These are phyloP conservation scores for Loris lydekkerianus DNA, from an alignment of 2,797 vertebrate genomes.

Conservation along the genomic window DNA sequence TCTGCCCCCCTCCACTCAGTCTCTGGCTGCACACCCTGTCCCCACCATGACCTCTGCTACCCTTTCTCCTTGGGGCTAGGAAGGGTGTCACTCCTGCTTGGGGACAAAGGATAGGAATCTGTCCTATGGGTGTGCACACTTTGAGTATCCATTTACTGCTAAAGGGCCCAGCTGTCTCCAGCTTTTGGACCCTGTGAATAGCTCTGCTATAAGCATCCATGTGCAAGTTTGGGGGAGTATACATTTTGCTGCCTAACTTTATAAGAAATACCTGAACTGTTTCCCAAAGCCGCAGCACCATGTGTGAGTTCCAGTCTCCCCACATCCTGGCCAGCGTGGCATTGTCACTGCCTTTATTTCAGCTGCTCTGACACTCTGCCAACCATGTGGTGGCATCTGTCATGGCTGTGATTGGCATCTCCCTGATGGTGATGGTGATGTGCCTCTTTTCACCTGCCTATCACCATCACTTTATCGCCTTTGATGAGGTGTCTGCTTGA, in stretches of 20 bases:
- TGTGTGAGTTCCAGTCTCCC: accelerated
- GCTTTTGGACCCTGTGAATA: not conserved
- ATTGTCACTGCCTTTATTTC: no score
- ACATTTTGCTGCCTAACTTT: accelerated
- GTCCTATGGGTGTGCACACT: accelerated
- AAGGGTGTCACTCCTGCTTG: not conserved
- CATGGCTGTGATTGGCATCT: no score
- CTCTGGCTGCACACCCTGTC: not conserved
- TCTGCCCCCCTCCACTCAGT: not conserved
- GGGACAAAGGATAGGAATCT: not conserved
- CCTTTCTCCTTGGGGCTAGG: not conserved
- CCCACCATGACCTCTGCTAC: not conserved
- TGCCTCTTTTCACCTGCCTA: no score
- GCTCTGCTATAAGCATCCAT: accelerated
- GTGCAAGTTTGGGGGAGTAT: accelerated
- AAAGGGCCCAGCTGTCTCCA: not conserved
- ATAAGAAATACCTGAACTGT: not conserved
- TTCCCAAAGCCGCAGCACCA: not conserved
- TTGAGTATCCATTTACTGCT: accelerated
- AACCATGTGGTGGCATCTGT: accelerated
- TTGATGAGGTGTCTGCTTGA: not conserved
- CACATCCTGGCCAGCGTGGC: accelerated
- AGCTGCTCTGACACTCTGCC: no score
- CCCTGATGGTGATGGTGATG: accelerated
- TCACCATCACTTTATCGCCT: not conserved